Evolutionary conservation across 2,113 vertebrate species (phyloP).

Genomic region (Nipponia nippon): DNA sequence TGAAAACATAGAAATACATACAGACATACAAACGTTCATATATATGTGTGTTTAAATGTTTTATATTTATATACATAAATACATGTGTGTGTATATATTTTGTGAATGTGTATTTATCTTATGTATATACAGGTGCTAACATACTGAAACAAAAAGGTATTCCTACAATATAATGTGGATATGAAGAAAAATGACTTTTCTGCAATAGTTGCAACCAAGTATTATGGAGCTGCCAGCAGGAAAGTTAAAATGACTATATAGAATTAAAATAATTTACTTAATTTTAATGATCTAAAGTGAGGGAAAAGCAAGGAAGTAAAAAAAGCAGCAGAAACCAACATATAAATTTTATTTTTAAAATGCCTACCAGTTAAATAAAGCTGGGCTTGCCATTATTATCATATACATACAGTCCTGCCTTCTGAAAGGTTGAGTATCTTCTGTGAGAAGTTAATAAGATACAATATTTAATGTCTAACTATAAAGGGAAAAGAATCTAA

Average conservation of each 20-base stretch:
- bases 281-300: neutral
- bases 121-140: fast-evolving
- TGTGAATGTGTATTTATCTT: neutral
- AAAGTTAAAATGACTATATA: neutral
- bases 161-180: neutral
- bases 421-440: neutral
- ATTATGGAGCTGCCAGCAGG: neutral
- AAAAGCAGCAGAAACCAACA: neutral
- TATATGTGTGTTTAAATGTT: neutral
- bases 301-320: neutral
- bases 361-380: neutral
- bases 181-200: neutral
- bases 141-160: neutral
- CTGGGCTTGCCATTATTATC: neutral
- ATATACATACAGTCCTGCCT: neutral
- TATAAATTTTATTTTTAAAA: neutral
- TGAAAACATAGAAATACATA: neutral
- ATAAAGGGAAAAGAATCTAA: constrained; percentile 45
- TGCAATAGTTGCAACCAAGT: neutral
- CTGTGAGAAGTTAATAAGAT: neutral
- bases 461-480: constrained; percentile 6
- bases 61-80: neutral
- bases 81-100: neutral
- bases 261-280: neutral
- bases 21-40: neutral